Conservation (phyloP, 2,113 vertebrate species). For the Centrocercus urophasianus region DNA sequence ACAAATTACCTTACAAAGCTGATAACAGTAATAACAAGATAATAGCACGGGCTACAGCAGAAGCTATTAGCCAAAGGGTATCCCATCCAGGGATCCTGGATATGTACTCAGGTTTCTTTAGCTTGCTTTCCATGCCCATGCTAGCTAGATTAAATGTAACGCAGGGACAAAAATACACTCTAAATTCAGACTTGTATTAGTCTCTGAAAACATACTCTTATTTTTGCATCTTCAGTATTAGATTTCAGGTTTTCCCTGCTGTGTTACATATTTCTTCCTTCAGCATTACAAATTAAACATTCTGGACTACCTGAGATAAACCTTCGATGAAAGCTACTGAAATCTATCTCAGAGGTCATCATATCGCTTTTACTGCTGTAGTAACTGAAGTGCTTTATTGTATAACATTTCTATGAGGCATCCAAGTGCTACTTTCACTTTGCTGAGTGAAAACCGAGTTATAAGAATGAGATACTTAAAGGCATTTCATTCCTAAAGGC, state of each 20-base stretch:
- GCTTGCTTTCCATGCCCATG: not conserved
- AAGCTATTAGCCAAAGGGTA: not conserved
- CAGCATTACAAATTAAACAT: conserved; percentile 8
- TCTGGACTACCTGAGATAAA: not conserved
- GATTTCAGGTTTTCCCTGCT: not conserved
- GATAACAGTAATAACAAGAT: not conserved
- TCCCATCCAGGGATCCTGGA: not conserved
- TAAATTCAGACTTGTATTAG: not conserved
- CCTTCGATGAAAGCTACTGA: not conserved
- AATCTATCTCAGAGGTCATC: not conserved
- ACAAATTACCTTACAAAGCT: conserved; percentile 41
- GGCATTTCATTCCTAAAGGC: not conserved
- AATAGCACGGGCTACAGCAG: not conserved
- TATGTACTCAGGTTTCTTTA: not conserved
- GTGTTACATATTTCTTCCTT: not conserved
- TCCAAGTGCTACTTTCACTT: not conserved
- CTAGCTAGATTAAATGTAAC: conserved; percentile 17
- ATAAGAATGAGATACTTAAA: not conserved
- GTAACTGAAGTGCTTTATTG: conserved; percentile 5
- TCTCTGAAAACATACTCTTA: not conserved
- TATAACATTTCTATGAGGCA: not conserved
- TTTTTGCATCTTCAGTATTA: not conserved
- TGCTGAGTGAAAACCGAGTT: not conserved
- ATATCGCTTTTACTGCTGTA: not conserved
- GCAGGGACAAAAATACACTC: not conserved